These are phyloP conservation scores for Diarsia dahlii DNA, from an alignment of 2,888 invertebrate species.

Conservation along the genomic window DNA sequence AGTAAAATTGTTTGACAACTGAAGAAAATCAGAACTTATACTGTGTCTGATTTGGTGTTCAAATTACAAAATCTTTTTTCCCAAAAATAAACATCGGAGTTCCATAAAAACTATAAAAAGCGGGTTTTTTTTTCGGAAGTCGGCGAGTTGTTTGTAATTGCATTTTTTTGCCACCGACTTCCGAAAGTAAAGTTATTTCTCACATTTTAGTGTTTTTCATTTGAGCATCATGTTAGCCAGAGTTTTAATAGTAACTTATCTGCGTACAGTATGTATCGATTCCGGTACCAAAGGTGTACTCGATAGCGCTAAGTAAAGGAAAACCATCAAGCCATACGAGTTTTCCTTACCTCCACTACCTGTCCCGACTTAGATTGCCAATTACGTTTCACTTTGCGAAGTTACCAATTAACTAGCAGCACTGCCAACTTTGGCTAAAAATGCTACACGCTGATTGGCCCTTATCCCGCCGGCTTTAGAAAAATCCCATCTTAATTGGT, in stretches of 20 bases:
- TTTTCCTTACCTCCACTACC: slow-evolving; percentile 28
- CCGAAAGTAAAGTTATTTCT: no score
- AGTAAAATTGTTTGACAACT: not conserved
- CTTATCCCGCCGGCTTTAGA: slow-evolving; percentile 4
- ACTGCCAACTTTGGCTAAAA: slow-evolving; percentile 13
- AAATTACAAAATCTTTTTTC: not conserved
- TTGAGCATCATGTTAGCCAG: no score
- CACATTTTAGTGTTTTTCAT: no score
- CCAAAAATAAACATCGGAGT: no score
- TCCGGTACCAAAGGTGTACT: slow-evolving; percentile 1
- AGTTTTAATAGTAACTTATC: no score
- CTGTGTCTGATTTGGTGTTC: not conserved
- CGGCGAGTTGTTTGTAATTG: no score
- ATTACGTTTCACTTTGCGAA: slow-evolving; percentile 27
- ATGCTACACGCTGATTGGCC: slow-evolving; percentile 19
- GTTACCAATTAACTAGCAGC: not conserved
- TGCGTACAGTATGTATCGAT: no score
- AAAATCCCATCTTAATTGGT: slow-evolving; percentile 19
- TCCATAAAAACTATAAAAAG: no score
- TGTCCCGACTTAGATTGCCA: slow-evolving; percentile 22
- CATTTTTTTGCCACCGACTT: no score
- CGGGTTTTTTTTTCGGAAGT: no score
- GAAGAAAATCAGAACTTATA: not conserved
- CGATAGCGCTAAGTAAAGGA: slow-evolving; percentile 29
- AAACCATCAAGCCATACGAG: slow-evolving; percentile 12